Conservation (phyloP, 2,113 vertebrate genomes). For the Gasterosteus aculeatus region DNA sequence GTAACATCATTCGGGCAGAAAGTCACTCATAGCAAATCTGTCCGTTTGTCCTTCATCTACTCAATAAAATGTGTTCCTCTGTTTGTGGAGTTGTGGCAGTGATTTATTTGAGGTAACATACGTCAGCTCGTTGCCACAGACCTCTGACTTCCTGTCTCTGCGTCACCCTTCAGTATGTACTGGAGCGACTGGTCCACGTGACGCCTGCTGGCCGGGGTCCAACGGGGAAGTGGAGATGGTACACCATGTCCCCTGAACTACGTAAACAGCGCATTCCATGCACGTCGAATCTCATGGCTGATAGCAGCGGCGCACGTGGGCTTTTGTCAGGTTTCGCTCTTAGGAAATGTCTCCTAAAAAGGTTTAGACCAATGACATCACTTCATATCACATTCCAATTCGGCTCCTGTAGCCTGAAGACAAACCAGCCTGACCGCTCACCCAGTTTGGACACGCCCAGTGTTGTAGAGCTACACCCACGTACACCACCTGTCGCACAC, state of each 20-base stretch:
- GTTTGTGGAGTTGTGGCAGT: no score
- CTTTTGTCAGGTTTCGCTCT: no score
- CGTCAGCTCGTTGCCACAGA: neutral
- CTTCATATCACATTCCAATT: neutral
- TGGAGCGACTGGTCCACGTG: neutral
- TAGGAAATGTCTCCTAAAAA: neutral
- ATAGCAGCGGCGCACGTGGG: neutral
- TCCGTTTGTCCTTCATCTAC: constrained; percentile 42
- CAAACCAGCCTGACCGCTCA: constrained; percentile 19
- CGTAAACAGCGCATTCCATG: neutral
- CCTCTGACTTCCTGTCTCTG: neutral
- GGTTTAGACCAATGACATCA: neutral
- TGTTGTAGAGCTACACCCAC: neutral
- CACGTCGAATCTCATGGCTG: no score
- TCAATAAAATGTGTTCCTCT: constrained; percentile 55
- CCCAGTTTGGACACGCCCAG: constrained; percentile 3
- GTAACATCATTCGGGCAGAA: constrained; percentile 9
- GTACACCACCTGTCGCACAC: neutral
- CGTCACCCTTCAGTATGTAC: no score
- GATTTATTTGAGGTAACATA: neutral
- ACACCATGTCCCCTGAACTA: neutral
- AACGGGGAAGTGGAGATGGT: neutral
- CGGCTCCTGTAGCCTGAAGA: neutral
- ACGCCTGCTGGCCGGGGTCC: neutral
- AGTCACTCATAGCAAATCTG: constrained; percentile 21